A percentile compares a stretch with the other conserved stretches of the same genome.
Evolutionary conservation across 2,113 vertebrate genomes (phyloP).

Genomic region (Struthidea cinerea): DNA sequence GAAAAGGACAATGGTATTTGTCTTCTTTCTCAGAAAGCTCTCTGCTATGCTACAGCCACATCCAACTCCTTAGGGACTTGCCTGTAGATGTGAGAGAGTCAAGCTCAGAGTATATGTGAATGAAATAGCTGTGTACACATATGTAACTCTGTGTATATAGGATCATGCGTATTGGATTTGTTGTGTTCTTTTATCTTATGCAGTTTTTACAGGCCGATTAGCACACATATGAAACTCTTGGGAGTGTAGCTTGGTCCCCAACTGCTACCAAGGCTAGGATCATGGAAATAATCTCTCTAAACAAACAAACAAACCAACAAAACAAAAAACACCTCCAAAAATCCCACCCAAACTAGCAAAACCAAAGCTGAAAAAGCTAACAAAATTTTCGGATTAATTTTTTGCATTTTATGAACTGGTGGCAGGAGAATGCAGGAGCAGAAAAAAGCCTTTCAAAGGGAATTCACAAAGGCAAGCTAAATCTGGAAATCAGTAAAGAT

Average conservation of each 20-base stretch:
- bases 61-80: background rate
- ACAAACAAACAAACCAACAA: background rate
- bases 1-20: background rate
- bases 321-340: background rate
- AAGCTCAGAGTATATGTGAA: fast-evolving
- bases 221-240: background rate
- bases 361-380: fast-evolving
- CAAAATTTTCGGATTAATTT: background rate
- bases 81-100: background rate
- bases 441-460: background rate
- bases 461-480: background rate
- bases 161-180: background rate
- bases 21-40: background rate
- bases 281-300: background rate
- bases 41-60: background rate
- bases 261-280: background rate
- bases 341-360: background rate
- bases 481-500: background rate
- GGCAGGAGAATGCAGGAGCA: background rate
- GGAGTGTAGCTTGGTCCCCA: background rate
- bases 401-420: background rate
- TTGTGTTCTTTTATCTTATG: background rate
- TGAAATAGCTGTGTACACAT: background rate
- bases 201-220: background rate
- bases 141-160: background rate